phyloP scores from a whole-genome alignment of 2,888 invertebrate genomes.

The Brachylomia viminalis region DNA sequence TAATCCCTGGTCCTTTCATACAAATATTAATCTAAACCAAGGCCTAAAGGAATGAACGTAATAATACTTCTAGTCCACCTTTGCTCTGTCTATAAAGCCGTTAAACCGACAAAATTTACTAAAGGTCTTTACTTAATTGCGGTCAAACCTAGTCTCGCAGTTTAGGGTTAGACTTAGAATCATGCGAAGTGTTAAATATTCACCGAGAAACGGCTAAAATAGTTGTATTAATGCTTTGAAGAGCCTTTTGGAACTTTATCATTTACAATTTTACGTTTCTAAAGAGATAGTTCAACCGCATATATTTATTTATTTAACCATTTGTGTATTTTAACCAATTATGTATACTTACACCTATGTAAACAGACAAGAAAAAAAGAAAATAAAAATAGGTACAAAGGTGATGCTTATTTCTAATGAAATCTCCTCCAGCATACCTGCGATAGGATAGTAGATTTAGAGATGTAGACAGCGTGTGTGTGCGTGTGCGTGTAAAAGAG shows the following conservation, averaged over 20 bases:
- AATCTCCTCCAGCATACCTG: no score
- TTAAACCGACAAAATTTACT: constrained; percentile 67
- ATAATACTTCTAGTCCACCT: constrained; percentile 48
- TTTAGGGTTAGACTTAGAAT: constrained; percentile 26
- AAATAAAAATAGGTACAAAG: no score
- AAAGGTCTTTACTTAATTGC: constrained; percentile 72
- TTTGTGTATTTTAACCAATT: no score
- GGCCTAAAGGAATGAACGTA: constrained; percentile 38
- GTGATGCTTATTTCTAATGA: no score
- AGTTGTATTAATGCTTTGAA: background rate
- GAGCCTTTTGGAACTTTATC: background rate
- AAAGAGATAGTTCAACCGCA: background rate
- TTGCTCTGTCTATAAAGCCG: constrained; percentile 57
- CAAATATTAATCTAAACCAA: constrained; percentile 21
- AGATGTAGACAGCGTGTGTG: no score
- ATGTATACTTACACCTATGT: no score
- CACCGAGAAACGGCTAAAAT: background rate
- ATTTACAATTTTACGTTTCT: background rate
- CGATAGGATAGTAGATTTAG: no score
- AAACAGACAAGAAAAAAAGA: no score
- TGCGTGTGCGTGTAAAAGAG: no score
- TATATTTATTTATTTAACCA: no score
- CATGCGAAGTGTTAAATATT: constrained; percentile 31
- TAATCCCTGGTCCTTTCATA: background rate
- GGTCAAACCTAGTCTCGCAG: constrained; percentile 61